Evolutionary conservation across 2,113 vertebrate genomes (phyloP), one percentile per base, ranked within the genome.

Genomic region (Lycocorax pyrrhopterus): DNA sequence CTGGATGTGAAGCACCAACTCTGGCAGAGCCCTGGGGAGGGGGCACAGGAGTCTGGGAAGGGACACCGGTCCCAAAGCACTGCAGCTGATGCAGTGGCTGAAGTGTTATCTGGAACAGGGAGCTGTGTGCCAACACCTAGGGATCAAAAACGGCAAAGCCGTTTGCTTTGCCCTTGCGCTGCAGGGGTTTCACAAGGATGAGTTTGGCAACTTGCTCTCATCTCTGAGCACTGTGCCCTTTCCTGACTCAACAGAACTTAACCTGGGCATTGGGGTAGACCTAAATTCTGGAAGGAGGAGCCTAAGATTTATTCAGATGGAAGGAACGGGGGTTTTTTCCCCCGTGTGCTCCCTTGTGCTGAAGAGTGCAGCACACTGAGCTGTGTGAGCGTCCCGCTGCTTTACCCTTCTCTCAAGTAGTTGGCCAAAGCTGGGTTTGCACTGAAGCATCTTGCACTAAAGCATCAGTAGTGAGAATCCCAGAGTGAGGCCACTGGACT

Each of bases 351-450:
- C 9, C 39, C 12, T 26, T 43, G 35, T 13, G 27, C 73, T 53
- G 55, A 64, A 51, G 52, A 75, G n/a, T 4, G 6, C 46, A n/a
- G 29, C 4, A 0, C 4, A 4, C 23, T 12, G 33, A 81, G 44
- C 49, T 69, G 41, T n/a, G 41, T 46, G 21, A 26, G 58, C 1
- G 0, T 68, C 67, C 35, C 2, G 0, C 27, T 44, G 21, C 71
- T 79, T 93, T 63, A 32, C 63, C 19, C 16, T 72, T 46, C 58
- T 68, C 71, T 60, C 8, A 9, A 27, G 53, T 11, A 64, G 32
- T 16, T 52, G 39, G n/a, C 22, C 29, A 23, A 84, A 78, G 39
- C 69, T 43, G 21, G 26, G 18, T 69, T 85, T 89, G 71, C 49
- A 23, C 67, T 30, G 49, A 37, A 76, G 25, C 64, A 19, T 62